Base-by-base conservation (phyloP, 2,888 invertebrate species). In the Mesorhabditis spiculigera region DNA sequence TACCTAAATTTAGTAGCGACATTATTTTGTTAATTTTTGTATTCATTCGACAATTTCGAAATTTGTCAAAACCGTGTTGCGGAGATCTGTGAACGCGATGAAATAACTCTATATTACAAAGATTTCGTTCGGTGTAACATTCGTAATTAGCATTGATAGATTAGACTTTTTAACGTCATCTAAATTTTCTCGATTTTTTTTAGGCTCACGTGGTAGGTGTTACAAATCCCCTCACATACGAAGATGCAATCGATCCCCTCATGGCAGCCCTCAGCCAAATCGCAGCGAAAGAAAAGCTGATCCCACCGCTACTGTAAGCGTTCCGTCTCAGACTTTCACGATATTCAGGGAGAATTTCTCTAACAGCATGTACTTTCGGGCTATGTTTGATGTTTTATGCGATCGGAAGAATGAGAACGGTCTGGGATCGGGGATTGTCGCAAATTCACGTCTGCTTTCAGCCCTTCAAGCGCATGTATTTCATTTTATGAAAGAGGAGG, bases 361-460 rank as follows among this genome's bases (percentile, higher is more conserved):
- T 28, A 28, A 28, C 28, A 28, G n/a, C n/a, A 10, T 13, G 10
- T 50, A 13, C 58, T 50, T 50, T n/a, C 58, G 58, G 10, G 10
- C 58, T 10, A 50, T 50, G 58, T 50, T 50, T 50, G 58, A 50
- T 50, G 58, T 50, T 1, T n/a, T 50, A 13, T 50, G 58, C n/a
- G 58, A 50, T 50, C 58, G 58, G n/a, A 50, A 50, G 58, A 50
- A 50, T 50, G 58, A 50, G 58, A 50, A 50, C n/a, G 58, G 58
- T 50, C n/a, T 28, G 28, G 28, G 28, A 28, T 28, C 28, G 28
- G 28, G 28, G 28, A 28, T 28, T 28, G 28, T 28, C 28, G 28
- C 28, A 28, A 28, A 28, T 28, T 28, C 28, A 28, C 28, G 28
- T 28, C 28, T 28, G n/a, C 1, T 13, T 50, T 50, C 3, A 50